phyloP scores from a whole-genome alignment of 2,888 invertebrate species.

The Pheosia gnoma region DNA sequence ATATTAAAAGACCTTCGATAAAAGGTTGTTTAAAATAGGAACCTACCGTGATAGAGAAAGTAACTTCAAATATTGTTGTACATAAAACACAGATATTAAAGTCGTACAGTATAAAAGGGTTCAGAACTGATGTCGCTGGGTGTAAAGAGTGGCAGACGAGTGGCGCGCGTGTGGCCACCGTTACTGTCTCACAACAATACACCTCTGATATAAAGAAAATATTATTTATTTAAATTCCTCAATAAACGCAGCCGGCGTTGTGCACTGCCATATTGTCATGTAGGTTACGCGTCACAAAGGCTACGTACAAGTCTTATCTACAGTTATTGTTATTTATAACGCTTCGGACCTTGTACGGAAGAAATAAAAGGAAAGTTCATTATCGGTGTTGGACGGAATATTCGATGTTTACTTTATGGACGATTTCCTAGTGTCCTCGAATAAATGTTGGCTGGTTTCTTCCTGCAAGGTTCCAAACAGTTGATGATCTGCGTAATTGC shows the following conservation, averaged over 20 bases:
- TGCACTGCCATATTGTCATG: slow-evolving; percentile 67
- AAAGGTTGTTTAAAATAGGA: too few species aligned
- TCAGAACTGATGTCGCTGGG: slow-evolving; percentile 49
- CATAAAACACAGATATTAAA: slow-evolving; percentile 7
- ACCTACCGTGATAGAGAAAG: too few species aligned
- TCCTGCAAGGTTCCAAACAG: slow-evolving; percentile 18
- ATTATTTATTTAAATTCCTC: slow-evolving; percentile 80
- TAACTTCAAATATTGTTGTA: too few species aligned
- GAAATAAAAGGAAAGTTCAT: slow-evolving; percentile 49
- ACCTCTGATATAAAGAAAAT: slow-evolving; percentile 82
- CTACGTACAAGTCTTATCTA: slow-evolving; percentile 52
- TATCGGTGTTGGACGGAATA: slow-evolving; percentile 22
- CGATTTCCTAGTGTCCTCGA: slow-evolving; percentile 28
- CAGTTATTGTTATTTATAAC: slow-evolving; percentile 58
- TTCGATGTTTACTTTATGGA: slow-evolving; percentile 21
- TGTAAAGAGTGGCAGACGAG: slow-evolving; percentile 54
- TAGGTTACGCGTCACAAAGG: slow-evolving; percentile 53
- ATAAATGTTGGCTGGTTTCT: slow-evolving; percentile 13
- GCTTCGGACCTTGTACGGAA: slow-evolving; percentile 36
- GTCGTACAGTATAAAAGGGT: slow-evolving; percentile 60
- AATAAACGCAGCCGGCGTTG: slow-evolving; percentile 73
- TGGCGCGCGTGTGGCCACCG: slow-evolving; percentile 79
- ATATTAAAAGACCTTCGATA: too few species aligned
- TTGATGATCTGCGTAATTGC: too few species aligned
- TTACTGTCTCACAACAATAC: slow-evolving; percentile 77